A percentile compares a stretch with the other conserved stretches of the same genome.
These are phyloP conservation scores for Venustaconcha ellipsiformis DNA, from an alignment of 1,140 invertebrate genomes.

Conservation along the genomic window DNA sequence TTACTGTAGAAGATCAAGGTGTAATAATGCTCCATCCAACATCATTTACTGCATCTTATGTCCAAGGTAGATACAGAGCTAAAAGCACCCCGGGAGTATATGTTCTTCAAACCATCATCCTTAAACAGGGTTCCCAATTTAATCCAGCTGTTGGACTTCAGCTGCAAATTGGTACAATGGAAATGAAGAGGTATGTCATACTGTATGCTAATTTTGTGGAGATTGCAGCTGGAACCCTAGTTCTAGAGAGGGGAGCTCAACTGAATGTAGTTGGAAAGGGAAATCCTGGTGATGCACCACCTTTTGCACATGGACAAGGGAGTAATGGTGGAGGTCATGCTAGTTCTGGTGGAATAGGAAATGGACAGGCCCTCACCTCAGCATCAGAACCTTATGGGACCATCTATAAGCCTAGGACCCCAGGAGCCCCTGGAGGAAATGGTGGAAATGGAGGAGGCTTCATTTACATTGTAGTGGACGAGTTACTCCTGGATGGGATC, in stretches of 20 bases:
- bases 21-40: conserved; percentile 43
- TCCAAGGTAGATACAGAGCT: conserved; percentile 31
- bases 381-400: conserved; percentile 49
- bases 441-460: conserved; percentile 48
- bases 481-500: conserved; percentile 48
- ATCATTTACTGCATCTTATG: conserved; percentile 47
- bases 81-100: conserved; percentile 42
- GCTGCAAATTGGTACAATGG: conserved; percentile 41
- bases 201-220: conserved; percentile 41
- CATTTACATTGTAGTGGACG: conserved; percentile 41
- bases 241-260: conserved; percentile 44
- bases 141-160: conserved; percentile 35
- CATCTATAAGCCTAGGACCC: conserved; percentile 40
- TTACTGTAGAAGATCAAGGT: conserved; percentile 46
- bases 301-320: conserved; percentile 28
- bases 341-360: conserved; percentile 47
- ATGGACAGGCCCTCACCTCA: conserved; percentile 12
- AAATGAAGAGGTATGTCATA: conserved; percentile 51
- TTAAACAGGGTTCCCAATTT: conserved; percentile 48
- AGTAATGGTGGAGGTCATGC: conserved; percentile 52
- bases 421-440: conserved; percentile 44
- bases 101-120: conserved; percentile 34
- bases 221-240: conserved; percentile 41
- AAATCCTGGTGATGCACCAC: conserved; percentile 26
- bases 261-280: conserved; percentile 44